Evolutionary conservation across 1,140 invertebrate genomes (phyloP), one percentile per base, ranked within the genome.

Genomic region (Penaeus vannamei): DNA sequence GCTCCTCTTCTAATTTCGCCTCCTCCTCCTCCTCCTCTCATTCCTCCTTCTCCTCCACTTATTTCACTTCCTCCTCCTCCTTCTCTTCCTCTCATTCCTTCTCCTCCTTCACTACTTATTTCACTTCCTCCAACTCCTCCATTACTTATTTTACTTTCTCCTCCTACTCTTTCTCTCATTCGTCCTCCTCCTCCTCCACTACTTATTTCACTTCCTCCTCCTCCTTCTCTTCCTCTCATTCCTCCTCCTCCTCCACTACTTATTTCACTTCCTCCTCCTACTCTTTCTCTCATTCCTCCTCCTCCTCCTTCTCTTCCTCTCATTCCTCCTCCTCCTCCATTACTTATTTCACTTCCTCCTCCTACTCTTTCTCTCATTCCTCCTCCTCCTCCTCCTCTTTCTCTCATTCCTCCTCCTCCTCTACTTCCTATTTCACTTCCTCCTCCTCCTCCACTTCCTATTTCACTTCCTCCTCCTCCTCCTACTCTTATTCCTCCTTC

Each of bases 401-500:
- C 19, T 36, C 53, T 36, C 46, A 10, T 46, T 53, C 22, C n/a
- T 36, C 17, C 19, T 32, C 36, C 36, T 32, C 20, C 29, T 32
- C 36, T 19, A 10, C 76, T n/a, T 32, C 36, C 7, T 19, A 19
- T 32, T 79, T 32, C 26, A 2, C 22, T 8, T 5, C 8, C 20
- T 29, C 22, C 36, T 22, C 20, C n/a, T 22, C 5, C n/a, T 20
- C 59, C 46, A 1, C 26, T 60, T 22, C 26, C 14, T 82, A 17
- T 61, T 60, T 83, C n/a, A 61, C 81, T n/a, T 26, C 62, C 59
- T 83, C n/a, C 60, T 60, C 62, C 53, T 64, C 59, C 8, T 20
- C 36, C 46, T 32, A 29, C 14, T 29, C 81, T 23, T 19, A 29
- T 32, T 83, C 26, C 36, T n/a, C 17, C 46, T 53, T 5, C 59